These are phyloP conservation scores for Zosterops lateralis DNA, from an alignment of 2,113 vertebrate species.

Conservation along the genomic window DNA sequence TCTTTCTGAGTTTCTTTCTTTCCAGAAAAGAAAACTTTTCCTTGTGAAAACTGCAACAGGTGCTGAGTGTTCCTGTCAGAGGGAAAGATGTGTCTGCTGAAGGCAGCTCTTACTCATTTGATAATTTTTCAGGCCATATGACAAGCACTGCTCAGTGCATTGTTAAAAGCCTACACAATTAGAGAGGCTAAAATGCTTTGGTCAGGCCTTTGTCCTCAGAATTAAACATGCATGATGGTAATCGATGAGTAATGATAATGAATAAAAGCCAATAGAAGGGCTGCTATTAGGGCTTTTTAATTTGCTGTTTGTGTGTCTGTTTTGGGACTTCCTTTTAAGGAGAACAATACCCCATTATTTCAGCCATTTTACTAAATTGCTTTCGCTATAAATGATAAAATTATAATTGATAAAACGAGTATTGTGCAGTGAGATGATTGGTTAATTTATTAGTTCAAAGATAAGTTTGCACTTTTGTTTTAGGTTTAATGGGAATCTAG, in stretches of 20 bases:
- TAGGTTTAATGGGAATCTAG: background rate
- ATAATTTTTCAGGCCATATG: constrained; percentile 23
- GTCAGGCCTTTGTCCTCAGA: constrained; percentile 55
- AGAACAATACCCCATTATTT: constrained; percentile 41
- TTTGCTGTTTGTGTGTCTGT: constrained; percentile 26
- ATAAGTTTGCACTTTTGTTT: constrained; percentile 27
- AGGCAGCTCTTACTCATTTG: background rate
- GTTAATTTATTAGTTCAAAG: constrained; percentile 55
- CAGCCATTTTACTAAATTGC: constrained; percentile 52
- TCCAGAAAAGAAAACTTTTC: too few relatives aligned
- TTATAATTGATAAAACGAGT: constrained; percentile 49
- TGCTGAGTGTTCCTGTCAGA: background rate
- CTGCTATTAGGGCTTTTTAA: constrained; percentile 51
- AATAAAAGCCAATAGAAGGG: constrained; percentile 57
- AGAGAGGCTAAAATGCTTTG: constrained; percentile 50
- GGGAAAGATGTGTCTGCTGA: background rate
- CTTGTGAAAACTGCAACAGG: background rate
- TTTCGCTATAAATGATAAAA: constrained; percentile 53
- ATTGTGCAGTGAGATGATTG: background rate
- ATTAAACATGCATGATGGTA: constrained; percentile 64
- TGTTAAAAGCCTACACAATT: constrained; percentile 39
- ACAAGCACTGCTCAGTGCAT: background rate
- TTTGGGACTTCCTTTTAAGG: constrained; percentile 37
- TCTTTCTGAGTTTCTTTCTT: too few relatives aligned
- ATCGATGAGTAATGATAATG: constrained; percentile 59